Conservation (phyloP, 2,113 vertebrate species). For the Phocoena phocoena region DNA sequence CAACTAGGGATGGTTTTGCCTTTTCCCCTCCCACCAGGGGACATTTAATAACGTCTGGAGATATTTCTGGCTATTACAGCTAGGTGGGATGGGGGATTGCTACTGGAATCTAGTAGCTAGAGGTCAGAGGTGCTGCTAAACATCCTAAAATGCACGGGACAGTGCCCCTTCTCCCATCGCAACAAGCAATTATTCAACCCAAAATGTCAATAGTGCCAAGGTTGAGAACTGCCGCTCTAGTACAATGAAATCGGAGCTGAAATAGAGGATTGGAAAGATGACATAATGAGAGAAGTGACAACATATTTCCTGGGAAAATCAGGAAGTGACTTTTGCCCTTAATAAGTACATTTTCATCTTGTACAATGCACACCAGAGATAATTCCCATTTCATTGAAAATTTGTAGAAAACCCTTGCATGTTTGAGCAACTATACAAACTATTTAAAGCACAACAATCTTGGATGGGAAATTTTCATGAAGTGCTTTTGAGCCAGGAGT, state of each 20-base stretch:
- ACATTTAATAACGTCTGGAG: neutral
- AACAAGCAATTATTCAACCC: neutral
- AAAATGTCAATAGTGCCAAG: neutral
- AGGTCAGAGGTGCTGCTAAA: neutral
- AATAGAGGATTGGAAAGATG: neutral
- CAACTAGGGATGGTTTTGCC: neutral
- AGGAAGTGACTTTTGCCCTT: neutral
- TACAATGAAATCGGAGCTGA: neutral
- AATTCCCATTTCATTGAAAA: neutral
- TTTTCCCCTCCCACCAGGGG: too few relatives aligned
- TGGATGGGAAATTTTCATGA: neutral
- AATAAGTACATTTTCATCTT: neutral
- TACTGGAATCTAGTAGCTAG: neutral
- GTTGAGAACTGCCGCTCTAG: neutral
- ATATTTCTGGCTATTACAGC: neutral
- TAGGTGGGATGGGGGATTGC: neutral
- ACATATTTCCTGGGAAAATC: neutral
- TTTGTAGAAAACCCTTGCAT: neutral
- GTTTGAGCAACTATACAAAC: neutral
- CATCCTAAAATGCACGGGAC: neutral
- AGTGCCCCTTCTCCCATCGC: neutral
- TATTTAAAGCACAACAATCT: neutral
- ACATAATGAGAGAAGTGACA: neutral
- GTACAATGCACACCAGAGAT: neutral
- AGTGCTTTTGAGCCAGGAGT: neutral